A percentile compares a stretch with the other conserved stretches of the same genome.
Conservation (phyloP, 2,797 vertebrate species). For the Lutra lutra region DNA sequence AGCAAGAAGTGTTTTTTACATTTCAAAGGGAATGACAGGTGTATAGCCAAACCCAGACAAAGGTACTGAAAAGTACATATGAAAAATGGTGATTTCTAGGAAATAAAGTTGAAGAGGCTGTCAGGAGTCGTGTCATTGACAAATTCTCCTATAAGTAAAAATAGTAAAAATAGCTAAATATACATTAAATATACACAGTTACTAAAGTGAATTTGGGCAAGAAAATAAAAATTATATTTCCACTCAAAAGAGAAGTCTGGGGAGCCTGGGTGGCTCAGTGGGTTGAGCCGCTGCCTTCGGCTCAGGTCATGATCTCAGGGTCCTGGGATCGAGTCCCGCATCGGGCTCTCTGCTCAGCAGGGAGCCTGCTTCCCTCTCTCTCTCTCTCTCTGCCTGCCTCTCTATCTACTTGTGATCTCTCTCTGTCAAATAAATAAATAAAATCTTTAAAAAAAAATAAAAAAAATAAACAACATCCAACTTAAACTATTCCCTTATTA, state of each 20-base stretch:
- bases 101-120: not conserved
- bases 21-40: constrained; percentile 18
- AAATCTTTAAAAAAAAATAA: no score
- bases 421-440: no score
- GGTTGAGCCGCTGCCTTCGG: no score
- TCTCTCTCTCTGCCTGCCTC: no score
- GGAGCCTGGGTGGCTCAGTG: no score
- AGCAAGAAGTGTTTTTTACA: not conserved
- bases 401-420: no score
- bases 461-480: not conserved
- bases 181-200: not conserved
- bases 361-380: no score
- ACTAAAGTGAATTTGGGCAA: not conserved
- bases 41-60: not conserved
- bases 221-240: not conserved
- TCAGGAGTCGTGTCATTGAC: not conserved
- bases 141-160: not conserved
- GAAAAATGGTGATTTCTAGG: not conserved
- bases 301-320: no score
- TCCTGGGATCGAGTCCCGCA: no score
- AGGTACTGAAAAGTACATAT: not conserved
- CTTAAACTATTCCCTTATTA: not conserved
- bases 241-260: not conserved
- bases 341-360: no score
- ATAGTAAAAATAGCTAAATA: not conserved